These are phyloP conservation scores for Idaea aversata DNA, from an alignment of 2,888 invertebrate genomes.

Conservation along the genomic window DNA sequence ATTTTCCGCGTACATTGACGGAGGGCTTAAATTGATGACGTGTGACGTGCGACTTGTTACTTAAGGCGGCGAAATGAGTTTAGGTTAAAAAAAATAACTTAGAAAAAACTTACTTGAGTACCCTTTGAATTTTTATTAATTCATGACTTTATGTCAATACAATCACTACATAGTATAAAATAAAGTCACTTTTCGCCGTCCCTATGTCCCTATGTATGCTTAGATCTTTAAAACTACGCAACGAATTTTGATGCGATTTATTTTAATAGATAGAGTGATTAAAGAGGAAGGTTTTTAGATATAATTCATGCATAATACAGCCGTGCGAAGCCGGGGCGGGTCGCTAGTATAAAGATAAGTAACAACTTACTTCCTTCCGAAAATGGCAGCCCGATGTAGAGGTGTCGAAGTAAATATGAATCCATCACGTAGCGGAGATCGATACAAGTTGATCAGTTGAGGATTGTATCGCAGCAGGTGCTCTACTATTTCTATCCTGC, in stretches of 20 bases:
- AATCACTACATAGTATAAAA: too few species aligned
- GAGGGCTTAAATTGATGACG: conserved; percentile 56
- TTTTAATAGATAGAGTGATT: too few species aligned
- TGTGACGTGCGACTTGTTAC: conserved; percentile 40
- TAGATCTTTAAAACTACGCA: too few species aligned
- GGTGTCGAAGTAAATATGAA: conserved; percentile 88
- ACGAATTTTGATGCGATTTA: too few species aligned
- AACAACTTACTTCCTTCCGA: conserved; percentile 90
- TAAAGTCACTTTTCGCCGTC: too few species aligned
- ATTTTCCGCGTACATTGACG: conserved; percentile 52
- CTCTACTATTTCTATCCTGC: conserved; percentile 92
- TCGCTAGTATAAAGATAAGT: conserved; percentile 1
- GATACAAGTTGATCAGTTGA: conserved; percentile 87
- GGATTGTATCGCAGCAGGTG: conserved; percentile 91
- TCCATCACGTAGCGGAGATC: conserved; percentile 60
- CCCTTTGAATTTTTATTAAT: too few species aligned
- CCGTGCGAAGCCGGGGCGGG: too few species aligned
- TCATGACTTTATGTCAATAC: too few species aligned
- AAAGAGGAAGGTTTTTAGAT: too few species aligned
- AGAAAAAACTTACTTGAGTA: not conserved
- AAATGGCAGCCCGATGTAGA: conserved; percentile 95
- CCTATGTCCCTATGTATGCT: too few species aligned
- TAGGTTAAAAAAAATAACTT: conserved; percentile 4
- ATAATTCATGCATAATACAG: too few species aligned
- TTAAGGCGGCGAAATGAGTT: conserved; percentile 8